Base-by-base conservation (phyloP, 1,140 invertebrate species). In the Drosophila subobscura region DNA sequence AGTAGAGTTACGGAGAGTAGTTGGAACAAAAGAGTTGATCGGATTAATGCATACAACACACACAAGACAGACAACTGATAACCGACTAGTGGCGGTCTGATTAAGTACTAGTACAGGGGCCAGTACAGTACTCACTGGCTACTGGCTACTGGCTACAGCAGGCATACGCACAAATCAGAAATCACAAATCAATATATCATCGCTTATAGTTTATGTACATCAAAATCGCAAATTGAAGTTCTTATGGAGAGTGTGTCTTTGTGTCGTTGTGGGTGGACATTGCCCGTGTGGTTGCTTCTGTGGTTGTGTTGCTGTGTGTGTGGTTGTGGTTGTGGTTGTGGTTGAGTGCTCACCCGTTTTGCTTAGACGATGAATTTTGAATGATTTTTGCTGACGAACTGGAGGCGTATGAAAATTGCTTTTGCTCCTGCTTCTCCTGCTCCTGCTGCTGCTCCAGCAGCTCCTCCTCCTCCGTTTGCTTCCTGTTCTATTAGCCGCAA, bases 361-460 rank as follows among this genome's bases (percentile, higher is more conserved):
- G 89, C 85, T 91, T 91, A 91, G 63, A 73, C 80, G 86, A 83
- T 90, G 85, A 91, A 91, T 91, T 91, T 91, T 91, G 89, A 91
- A 83, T 89, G 89, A 72, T 91, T 91, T 89, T 64, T 59, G 25
- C 59, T 54, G 50, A 66, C 56, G 64, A 60, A 65, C 66, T 68
- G 52, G 56, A 42, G 44, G 64, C 47, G 75, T 74, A 75, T 66
- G 70, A 84, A 78, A 78, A 44, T 75, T 60, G 56, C 71, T 56
- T 50, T 22, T 16, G 53, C 59, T 56, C 55, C 53, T 67, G 33
- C 42, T 33, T 4, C 40, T 37, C 25, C 46, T 23, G 12, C 47
- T 46, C 1, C 46, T 53, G 16, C 22, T 42, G 6, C 55, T 52
- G 20, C 20, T 52, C 4, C 22, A 27, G 41, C 59, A 61, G 52